These are phyloP conservation scores for Trogon surrucura DNA, from an alignment of 2,113 vertebrate genomes.

Conservation along the genomic window DNA sequence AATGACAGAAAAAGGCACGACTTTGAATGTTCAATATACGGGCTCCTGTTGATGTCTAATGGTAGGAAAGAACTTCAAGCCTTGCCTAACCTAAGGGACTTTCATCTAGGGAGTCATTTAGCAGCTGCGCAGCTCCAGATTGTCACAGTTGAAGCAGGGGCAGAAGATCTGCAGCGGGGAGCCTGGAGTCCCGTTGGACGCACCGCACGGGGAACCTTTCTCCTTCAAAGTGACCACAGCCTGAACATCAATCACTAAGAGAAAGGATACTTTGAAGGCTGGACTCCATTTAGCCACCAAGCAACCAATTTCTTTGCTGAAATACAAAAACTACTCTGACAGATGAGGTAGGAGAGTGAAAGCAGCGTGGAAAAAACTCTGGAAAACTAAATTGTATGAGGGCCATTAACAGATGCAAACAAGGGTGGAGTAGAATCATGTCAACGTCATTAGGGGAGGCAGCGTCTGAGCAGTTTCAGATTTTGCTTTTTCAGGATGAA, in stretches of 20 bases:
- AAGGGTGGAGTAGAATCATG: not conserved
- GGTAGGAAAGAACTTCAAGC: not conserved
- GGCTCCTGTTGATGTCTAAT: not conserved
- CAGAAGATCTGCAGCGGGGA: not conserved
- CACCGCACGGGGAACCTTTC: not conserved
- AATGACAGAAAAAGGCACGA: not conserved
- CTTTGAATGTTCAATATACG: not conserved
- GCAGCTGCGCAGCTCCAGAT: not conserved
- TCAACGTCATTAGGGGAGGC: not conserved
- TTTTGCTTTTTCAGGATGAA: not conserved
- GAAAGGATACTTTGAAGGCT: not conserved
- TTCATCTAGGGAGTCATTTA: not conserved
- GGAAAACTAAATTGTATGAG: not conserved
- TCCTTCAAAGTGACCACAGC: not conserved
- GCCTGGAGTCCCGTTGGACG: not conserved
- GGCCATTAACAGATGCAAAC: not conserved
- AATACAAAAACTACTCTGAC: not conserved
- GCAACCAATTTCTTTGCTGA: not conserved
- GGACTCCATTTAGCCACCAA: not conserved
- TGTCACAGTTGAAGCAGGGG: not conserved
- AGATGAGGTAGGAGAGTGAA: not conserved
- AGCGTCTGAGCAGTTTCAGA: not conserved
- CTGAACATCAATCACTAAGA: not conserved
- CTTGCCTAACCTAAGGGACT: not conserved
- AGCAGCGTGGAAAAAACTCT: not conserved